Evolutionary conservation across 2,888 invertebrate species (phyloP), one percentile per base, ranked within the genome.

Genomic region (Steinernema hermaphroditum): DNA sequence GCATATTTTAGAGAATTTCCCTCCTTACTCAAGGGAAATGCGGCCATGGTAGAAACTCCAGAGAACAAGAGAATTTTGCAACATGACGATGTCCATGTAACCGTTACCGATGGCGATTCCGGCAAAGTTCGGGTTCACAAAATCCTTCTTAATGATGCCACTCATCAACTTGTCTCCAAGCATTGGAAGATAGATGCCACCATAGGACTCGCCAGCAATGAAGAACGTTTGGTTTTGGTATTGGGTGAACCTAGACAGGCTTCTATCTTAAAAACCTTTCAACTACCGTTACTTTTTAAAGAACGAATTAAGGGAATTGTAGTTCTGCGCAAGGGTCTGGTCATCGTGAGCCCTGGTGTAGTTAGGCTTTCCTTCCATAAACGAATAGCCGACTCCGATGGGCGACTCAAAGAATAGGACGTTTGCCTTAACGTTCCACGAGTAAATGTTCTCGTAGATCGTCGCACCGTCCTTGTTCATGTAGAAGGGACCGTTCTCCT

Each of bases 361-460:
- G 24, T 73, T 71, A 14, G 75, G 74, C 19, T 71, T 24, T 16
- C 76, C 69, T 22, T 44, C 37, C 19, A 73, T n/a, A 74, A 83
- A 84, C 87, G 89, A 84, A 69, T 80, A 84, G 19, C 84, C 84
- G 37, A 82, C 82, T 29, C 84, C 84, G 69, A 84, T 81, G 29
- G 90, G 90, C 1, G 89, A 87, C 80, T 90, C 90, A 73, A 90
- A 73, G 76, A 87, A 89, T 50, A 89, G 76, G 72, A 89, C 88
- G 80, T 89, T 90, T 27, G 89, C 88, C 29, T 87, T 80, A 88
- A 79, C 82, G 76, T 87, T 87, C 87, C 87, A 87, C 37, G 82
- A 76, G 73, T 85, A 86, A 9, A 80, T 79, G 73, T 87, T 87
- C 74, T 84, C 81, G 72, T 79, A 84, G 12, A 86, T 77, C 2